Evolutionary conservation across 2,113 vertebrate species (phyloP).

Genomic region (Cottus gobio): DNA sequence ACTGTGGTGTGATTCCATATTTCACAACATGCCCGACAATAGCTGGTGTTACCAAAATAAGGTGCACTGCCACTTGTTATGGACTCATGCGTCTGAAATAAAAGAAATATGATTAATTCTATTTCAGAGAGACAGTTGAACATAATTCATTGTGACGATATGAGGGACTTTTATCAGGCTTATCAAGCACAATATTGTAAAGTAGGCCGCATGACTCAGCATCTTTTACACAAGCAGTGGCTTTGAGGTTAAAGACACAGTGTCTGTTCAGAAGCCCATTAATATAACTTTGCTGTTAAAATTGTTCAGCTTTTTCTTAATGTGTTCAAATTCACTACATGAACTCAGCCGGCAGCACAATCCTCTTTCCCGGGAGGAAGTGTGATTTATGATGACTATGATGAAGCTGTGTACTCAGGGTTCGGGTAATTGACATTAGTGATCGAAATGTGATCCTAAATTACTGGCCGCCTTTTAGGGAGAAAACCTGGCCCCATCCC

Average conservation of each 20-base stretch:
- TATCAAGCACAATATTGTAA: not conserved
- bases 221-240: not conserved
- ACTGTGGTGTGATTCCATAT: not conserved
- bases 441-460: slow-evolving; percentile 39
- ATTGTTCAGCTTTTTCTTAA: not conserved
- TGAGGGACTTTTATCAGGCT: not conserved
- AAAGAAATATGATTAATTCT: no score
- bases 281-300: not conserved
- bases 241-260: not conserved
- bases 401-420: slow-evolving; percentile 1
- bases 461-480: slow-evolving; percentile 4
- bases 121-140: not conserved
- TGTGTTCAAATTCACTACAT: slow-evolving; percentile 4
- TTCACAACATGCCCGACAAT: not conserved
- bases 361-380: slow-evolving; percentile 3
- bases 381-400: slow-evolving; percentile 38
- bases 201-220: not conserved
- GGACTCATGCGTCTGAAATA: no score
- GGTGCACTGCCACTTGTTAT: not conserved
- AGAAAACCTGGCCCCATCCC: not conserved
- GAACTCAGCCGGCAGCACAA: slow-evolving; percentile 20
- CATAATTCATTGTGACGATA: not conserved
- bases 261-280: not conserved
- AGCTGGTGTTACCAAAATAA: not conserved
- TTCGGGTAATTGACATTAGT: slow-evolving; percentile 23